Evolutionary conservation across 1,140 invertebrate species (phyloP).

Genomic region (Conus betulinus): DNA sequence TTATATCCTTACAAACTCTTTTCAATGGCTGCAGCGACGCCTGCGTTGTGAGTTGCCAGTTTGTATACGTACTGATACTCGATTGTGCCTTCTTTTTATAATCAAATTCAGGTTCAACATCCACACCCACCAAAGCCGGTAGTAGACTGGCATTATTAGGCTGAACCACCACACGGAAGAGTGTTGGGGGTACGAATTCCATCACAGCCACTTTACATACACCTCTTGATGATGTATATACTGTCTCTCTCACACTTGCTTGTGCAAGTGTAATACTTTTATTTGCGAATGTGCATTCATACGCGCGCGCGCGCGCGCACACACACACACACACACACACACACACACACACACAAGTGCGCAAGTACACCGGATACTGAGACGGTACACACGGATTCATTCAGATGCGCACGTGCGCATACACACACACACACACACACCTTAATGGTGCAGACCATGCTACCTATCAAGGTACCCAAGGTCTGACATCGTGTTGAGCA

Average conservation of each 20-base stretch:
- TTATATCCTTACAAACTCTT: no score
- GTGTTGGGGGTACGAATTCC: background rate
- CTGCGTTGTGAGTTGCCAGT: no score
- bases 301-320: background rate
- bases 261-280: background rate
- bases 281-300: background rate
- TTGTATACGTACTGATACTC: no score
- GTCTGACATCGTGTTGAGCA: no score
- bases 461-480: no score
- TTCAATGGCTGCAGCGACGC: no score
- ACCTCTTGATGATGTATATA: background rate
- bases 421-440: no score
- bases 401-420: no score
- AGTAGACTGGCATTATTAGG: background rate
- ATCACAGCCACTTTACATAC: background rate
- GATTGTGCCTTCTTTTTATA: background rate
- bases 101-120: background rate
- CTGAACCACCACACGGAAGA: background rate
- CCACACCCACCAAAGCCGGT: background rate
- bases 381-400: no score
- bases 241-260: background rate
- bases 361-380: background rate
- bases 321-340: constrained; percentile 10
- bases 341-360: background rate
- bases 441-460: no score